These are phyloP conservation scores for Cardiocondyla obscurior DNA, from an alignment of 1,140 invertebrate species.

Conservation along the genomic window DNA sequence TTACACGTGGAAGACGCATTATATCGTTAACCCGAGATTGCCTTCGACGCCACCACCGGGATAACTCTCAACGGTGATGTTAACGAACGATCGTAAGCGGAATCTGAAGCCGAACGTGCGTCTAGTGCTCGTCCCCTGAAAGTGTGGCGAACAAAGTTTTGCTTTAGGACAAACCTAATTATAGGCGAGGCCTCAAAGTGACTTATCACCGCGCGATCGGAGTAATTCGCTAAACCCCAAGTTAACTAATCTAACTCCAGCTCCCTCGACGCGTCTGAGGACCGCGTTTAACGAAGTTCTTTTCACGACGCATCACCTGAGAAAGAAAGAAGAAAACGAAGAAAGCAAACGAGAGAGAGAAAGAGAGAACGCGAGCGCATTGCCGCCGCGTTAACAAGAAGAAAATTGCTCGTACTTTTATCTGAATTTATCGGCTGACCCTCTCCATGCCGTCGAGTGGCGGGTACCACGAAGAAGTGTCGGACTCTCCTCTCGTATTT, in stretches of 20 bases:
- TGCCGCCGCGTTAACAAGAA: constrained; percentile 72
- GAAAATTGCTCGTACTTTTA: constrained; percentile 78
- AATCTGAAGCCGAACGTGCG: background rate
- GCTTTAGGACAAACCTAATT: constrained; percentile 62
- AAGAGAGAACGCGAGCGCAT: background rate
- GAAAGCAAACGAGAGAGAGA: background rate
- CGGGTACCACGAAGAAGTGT: background rate
- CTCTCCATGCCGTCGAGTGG: constrained; percentile 6
- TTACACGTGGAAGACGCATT: background rate
- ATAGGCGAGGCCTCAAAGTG: constrained; percentile 23
- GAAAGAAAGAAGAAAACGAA: background rate
- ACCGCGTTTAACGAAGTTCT: constrained; percentile 25
- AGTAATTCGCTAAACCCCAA: constrained; percentile 71
- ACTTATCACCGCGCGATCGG: constrained; percentile 62
- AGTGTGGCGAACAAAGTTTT: constrained; percentile 26
- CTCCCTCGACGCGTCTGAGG: background rate
- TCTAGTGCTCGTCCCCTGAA: background rate
- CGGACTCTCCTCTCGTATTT: constrained; percentile 46
- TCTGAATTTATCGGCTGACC: constrained; percentile 73
- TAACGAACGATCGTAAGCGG: background rate
- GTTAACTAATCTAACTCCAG: constrained; percentile 58
- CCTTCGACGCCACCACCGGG: background rate
- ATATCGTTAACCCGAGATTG: constrained; percentile 10
- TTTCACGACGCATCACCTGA: background rate
- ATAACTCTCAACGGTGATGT: background rate